phyloP scores from a whole-genome alignment of 1,140 invertebrate species.

The Zaprionus nigranus region DNA sequence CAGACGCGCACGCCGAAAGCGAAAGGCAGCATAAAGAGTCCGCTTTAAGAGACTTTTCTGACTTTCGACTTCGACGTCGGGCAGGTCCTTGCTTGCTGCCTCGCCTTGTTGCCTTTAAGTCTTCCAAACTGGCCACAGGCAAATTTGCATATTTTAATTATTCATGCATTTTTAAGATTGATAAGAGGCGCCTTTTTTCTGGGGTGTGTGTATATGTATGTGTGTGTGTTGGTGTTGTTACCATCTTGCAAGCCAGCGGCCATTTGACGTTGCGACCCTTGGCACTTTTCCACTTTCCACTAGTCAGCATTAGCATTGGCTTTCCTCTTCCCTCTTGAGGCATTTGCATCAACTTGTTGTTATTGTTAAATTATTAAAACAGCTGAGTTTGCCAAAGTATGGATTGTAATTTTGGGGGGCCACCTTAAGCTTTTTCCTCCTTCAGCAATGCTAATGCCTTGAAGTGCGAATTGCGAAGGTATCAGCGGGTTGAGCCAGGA shows the following conservation, averaged over 20 bases:
- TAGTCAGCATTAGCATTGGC: conserved; percentile 40
- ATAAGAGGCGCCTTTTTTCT: conserved; percentile 57
- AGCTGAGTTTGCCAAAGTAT: conserved; percentile 33
- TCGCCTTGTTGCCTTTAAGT: conserved; percentile 37
- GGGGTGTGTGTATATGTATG: background rate
- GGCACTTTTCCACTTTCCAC: conserved; percentile 24
- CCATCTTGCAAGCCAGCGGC: background rate
- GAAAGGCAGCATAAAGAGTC: conserved; percentile 28
- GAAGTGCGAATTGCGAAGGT: background rate
- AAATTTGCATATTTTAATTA: conserved; percentile 83
- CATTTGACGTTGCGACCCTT: conserved; percentile 23
- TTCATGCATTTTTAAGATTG: conserved; percentile 83
- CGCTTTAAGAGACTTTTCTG: conserved; percentile 42
- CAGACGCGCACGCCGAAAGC: conserved; percentile 44
- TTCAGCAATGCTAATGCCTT: background rate
- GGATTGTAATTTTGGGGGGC: conserved; percentile 24
- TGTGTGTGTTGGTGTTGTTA: background rate
- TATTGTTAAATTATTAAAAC: conserved; percentile 48
- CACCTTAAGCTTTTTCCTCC: background rate
- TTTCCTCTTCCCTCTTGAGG: conserved; percentile 6
- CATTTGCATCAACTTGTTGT: conserved; percentile 43
- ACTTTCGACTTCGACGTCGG: conserved; percentile 45
- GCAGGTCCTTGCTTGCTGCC: conserved; percentile 12
- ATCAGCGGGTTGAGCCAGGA: background rate
- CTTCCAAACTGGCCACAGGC: conserved; percentile 59